Evolutionary conservation across 2,113 vertebrate species (phyloP), one percentile per base, ranked within the genome.

Genomic region (Acrocephalus arundinaceus): DNA sequence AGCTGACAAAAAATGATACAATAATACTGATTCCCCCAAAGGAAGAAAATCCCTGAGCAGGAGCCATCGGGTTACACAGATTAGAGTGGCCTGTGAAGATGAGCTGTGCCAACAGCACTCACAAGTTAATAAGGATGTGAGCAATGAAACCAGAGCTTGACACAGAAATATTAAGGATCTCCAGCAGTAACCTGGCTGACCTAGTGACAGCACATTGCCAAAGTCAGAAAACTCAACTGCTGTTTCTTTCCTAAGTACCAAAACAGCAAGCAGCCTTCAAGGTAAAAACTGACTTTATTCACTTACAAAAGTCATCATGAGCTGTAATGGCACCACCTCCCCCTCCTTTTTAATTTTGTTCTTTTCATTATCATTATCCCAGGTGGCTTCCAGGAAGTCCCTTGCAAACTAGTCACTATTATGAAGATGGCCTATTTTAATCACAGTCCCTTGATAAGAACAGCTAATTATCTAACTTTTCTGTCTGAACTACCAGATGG

Each of bases 381-480:
- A 70, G 71, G 94, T 89, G 94, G 93, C 45, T 85, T 79, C 68
- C 84, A 87, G 89, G 89, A 96, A 95, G 77, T 79, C 95, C 94
- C 95, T 77, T 76, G 82, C 87, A 94, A 96, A 93, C 84, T 27
- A 93, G 77, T 89, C 89, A 58, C 91, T 89, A 22, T 93, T 95
- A 93, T 89, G 66, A 95, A 85, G 74, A 76, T 96, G 91, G 89
- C 91, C 91, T 96, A 96, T 96, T 97, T 97, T 96, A 96, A 96
- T 96, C 89, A 85, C 49, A 89, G 74, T 96, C 96, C 91, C 96
- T 89, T 95, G 95, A 96, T 91, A 91, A 93, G 89, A 95, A 28
- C 87, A 96, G 81, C 84, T 96, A 97, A 97, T 97, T 96, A 97
- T 76, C 95, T 89, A 91, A 94, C 89, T 95, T 94, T 87, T 61